Percentiles rank a stretch among this genome's conserved stretches.
phyloP scores from a whole-genome alignment of 2,113 vertebrate genomes.

The Menidia beryllina region DNA sequence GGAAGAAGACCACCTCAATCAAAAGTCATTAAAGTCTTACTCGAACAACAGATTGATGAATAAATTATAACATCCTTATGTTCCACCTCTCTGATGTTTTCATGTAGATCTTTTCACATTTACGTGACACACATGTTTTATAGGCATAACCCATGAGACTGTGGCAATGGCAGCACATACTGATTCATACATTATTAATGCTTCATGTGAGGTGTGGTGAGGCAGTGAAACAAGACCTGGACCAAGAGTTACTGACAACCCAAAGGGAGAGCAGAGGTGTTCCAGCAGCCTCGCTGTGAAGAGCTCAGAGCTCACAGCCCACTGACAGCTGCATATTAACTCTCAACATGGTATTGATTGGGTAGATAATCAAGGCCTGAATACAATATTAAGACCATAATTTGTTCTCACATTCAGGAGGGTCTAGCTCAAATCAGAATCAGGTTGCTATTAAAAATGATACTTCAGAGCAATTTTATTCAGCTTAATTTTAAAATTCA shows the following conservation, averaged over 20 bases:
- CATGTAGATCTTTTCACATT: not conserved
- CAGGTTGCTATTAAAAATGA: not conserved
- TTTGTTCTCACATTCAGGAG: not conserved
- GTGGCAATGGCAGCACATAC: not conserved
- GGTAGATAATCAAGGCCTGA: conserved; percentile 19
- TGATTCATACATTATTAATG: conserved; percentile 24
- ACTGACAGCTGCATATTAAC: conserved; percentile 13
- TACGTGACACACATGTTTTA: not conserved
- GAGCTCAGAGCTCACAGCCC: not conserved
- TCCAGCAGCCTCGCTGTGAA: conserved; percentile 10
- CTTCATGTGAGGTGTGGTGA: conserved; percentile 9
- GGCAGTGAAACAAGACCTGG: not conserved
- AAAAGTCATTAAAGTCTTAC: not conserved
- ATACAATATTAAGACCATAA: not conserved
- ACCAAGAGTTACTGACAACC: not conserved
- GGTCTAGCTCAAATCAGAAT: not conserved
- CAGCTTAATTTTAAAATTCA: conserved; percentile 17
- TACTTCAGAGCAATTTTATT: not conserved
- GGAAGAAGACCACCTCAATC: too few relatives aligned
- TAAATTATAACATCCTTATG: not conserved
- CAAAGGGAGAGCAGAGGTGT: not conserved
- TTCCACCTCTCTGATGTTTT: not conserved
- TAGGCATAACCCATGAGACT: not conserved
- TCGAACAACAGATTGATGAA: not conserved
- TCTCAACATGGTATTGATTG: not conserved